A percentile compares a stretch with the other conserved stretches of the same genome.
These are phyloP conservation scores for Drosophila longiperda DNA, from an alignment of 2,888 invertebrate genomes.

Conservation along the genomic window DNA sequence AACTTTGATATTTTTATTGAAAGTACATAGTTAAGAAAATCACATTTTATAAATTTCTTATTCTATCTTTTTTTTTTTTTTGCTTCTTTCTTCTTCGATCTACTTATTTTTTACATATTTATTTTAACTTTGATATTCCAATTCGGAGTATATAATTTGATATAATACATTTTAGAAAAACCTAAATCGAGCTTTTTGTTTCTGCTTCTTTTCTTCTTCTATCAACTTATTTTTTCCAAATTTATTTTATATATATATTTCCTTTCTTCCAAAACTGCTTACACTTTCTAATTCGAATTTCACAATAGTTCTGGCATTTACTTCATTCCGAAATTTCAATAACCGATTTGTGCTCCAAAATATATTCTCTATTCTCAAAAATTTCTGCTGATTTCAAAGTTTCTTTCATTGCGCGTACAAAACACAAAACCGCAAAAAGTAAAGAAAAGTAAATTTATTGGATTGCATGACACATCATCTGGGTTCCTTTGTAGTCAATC, in stretches of 20 bases:
- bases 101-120: too few species aligned
- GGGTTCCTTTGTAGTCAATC: conserved; percentile 41
- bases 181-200: not conserved
- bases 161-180: not conserved
- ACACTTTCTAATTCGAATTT: not conserved
- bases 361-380: not conserved
- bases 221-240: not conserved
- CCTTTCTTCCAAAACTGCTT: not conserved
- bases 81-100: too few species aligned
- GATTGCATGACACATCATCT: conserved; percentile 64
- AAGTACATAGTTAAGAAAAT: too few species aligned
- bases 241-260: not conserved
- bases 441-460: conserved; percentile 36
- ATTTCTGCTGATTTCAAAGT: conserved; percentile 33
- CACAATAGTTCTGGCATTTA: not conserved
- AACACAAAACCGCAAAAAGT: not conserved
- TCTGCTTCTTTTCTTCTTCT: not conserved
- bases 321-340: not conserved
- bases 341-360: not conserved
- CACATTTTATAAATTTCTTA: too few species aligned
- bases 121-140: too few species aligned
- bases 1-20: too few species aligned
- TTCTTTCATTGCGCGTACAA: conserved; percentile 24
- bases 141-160: not conserved
- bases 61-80: too few species aligned